Evolutionary conservation across 2,888 invertebrate genomes (phyloP).

Genomic region (Cepaea hortensis): DNA sequence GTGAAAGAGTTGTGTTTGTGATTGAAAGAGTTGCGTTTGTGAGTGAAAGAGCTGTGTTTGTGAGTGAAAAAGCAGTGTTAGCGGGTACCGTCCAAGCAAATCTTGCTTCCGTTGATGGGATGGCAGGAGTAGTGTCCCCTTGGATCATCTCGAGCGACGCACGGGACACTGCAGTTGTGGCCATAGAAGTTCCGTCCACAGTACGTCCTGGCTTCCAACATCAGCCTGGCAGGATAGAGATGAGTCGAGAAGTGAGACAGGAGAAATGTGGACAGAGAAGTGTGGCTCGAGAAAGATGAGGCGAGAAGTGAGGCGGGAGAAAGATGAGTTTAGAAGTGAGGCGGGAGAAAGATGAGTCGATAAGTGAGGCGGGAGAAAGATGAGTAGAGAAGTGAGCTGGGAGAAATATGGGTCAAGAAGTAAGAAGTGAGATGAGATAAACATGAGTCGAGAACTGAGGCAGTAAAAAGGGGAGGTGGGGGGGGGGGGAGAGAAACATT

Average conservation of each 20-base stretch:
- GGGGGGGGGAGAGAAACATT: too few relatives aligned
- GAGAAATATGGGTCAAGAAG: too few relatives aligned
- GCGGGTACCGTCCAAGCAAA: slow-evolving; percentile 27
- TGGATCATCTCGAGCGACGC: slow-evolving; percentile 53
- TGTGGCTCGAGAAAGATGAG: not conserved
- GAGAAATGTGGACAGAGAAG: not conserved
- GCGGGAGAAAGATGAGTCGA: too few relatives aligned
- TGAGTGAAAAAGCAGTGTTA: not conserved
- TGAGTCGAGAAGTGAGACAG: not conserved
- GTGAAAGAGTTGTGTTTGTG: too few relatives aligned
- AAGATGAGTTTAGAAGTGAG: not conserved
- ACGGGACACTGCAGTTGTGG: slow-evolving; percentile 54
- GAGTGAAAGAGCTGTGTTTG: too few relatives aligned
- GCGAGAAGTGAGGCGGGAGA: not conserved
- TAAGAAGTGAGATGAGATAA: too few relatives aligned
- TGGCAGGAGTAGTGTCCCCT: slow-evolving; percentile 61
- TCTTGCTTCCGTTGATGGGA: slow-evolving; percentile 31
- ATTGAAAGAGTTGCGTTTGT: too few relatives aligned
- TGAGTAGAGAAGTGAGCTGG: too few relatives aligned
- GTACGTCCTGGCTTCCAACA: slow-evolving; percentile 52
- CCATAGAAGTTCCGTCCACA: slow-evolving; percentile 61
- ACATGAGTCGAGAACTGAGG: too few relatives aligned
- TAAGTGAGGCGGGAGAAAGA: too few relatives aligned
- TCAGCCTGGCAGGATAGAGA: slow-evolving; percentile 49
- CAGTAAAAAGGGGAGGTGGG: too few relatives aligned